phyloP scores from a whole-genome alignment of 1,140 invertebrate species.

The Lethrus apterus region DNA sequence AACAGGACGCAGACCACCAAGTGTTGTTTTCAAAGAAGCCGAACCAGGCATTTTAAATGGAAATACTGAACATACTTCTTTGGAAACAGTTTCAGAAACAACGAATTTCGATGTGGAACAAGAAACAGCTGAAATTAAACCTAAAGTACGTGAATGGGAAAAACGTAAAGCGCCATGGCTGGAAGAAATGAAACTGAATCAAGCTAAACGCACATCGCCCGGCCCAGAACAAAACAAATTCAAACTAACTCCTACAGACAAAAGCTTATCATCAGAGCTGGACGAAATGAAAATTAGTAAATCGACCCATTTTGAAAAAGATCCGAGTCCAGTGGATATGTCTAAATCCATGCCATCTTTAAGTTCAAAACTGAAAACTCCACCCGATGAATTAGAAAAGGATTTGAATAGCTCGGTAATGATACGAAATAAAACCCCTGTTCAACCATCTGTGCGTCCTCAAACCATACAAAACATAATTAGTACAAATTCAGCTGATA shows the following conservation, averaged over 20 bases:
- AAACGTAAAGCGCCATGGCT: conserved; percentile 61
- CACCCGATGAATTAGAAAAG: conserved; percentile 31
- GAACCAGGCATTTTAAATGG: conserved; percentile 45
- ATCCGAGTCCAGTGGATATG: conserved; percentile 29
- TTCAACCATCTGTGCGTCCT: conserved; percentile 18
- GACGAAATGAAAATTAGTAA: conserved; percentile 6
- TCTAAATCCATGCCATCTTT: conserved; percentile 32
- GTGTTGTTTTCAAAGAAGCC: conserved; percentile 43
- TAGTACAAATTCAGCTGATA: background rate
- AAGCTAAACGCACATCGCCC: conserved; percentile 49
- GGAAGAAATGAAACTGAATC: conserved; percentile 58
- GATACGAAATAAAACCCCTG: conserved; percentile 22
- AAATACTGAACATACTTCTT: conserved; percentile 33
- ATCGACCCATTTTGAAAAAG: conserved; percentile 16
- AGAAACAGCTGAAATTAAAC: conserved; percentile 44
- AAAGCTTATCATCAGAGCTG: conserved; percentile 14
- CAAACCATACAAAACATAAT: conserved; percentile 17
- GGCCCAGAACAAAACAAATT: conserved; percentile 29
- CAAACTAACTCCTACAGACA: conserved; percentile 18
- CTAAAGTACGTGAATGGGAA: conserved; percentile 49
- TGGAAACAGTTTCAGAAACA: conserved; percentile 22
- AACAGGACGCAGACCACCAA: conserved; percentile 51
- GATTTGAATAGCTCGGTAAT: conserved; percentile 19
- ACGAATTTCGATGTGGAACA: no score
- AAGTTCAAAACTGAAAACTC: conserved; percentile 27